A percentile compares a stretch with the other conserved stretches of the same genome.
phyloP scores from a whole-genome alignment of 2,888 invertebrate genomes.

The Dysmachus trigonus region DNA sequence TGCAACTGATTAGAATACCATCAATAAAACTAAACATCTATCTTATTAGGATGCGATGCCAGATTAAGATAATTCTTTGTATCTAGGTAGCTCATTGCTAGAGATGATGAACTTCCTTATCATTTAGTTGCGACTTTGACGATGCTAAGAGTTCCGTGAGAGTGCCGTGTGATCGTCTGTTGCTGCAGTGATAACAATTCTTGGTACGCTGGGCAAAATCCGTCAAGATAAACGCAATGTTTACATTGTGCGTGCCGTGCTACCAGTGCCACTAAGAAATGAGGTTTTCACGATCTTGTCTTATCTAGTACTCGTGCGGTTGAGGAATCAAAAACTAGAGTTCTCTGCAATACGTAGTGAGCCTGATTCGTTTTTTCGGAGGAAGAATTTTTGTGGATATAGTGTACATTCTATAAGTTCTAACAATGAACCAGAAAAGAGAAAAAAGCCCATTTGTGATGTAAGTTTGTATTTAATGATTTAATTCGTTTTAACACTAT shows the following conservation, averaged over 20 bases:
- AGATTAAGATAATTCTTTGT: background rate
- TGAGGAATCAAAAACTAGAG: conserved; percentile 12
- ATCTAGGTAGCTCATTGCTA: background rate
- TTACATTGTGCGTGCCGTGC: background rate
- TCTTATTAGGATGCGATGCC: background rate
- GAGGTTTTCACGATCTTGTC: background rate
- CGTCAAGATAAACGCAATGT: background rate
- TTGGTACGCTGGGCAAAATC: background rate
- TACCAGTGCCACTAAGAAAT: background rate
- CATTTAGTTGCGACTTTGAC: background rate
- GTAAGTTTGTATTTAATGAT: background rate
- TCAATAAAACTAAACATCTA: background rate
- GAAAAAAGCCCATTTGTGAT: conserved; percentile 26
- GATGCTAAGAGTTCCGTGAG: background rate
- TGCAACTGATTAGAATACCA: too few species aligned
- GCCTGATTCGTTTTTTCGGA: background rate
- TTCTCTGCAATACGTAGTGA: background rate
- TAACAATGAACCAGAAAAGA: background rate
- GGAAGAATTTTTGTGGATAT: background rate
- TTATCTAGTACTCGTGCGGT: background rate
- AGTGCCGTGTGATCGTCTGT: background rate
- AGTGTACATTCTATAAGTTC: background rate
- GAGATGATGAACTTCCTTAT: background rate
- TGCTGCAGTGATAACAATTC: background rate
- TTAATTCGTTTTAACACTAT: background rate